Evolutionary conservation across 2,888 invertebrate species (phyloP), one percentile per base, ranked within the genome.

Genomic region (Synanthedon formicaeformis): DNA sequence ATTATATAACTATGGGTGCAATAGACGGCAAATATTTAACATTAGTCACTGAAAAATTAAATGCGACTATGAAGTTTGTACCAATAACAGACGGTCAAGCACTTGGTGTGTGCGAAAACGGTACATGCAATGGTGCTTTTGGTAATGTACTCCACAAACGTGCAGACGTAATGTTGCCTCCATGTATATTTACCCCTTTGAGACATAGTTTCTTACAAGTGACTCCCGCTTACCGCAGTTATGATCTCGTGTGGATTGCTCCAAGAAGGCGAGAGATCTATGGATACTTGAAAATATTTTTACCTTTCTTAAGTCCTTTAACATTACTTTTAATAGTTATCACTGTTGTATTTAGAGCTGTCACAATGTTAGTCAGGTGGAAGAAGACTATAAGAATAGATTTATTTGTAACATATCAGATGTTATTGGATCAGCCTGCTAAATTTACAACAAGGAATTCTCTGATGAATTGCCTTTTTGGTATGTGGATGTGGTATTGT

Each of bases 401-500:
- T 52, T 11, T 52, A 14, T 27, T 69, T 55, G 61, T 64, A 52
- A 60, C 72, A 5, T 67, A 72, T 12, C 62, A 63, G 12, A 59
- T 79, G 55, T 73, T 79, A 55, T 57, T 81, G n/a, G 79, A 80
- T 0, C 75, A 78, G 57, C 59, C 58, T 50, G 61, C 65, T 0
- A 65, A 62, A 12, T 71, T 74, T 50, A 57, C 63, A 52, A 70
- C 74, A 0, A 65, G 66, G 41, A 69, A 67, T 16, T 63, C 61
- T 55, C 51, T 74, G 0, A 55, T 67, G 3, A 80, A 80, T 53
- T 60, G 50, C 52, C 58, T 76, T 4, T 75, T 72, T 53, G 54
- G 69, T 2, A 52, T 74, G 13, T 82, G 81, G 81, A 63, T 82
- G 57, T 80, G 78, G 78, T 78, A 69, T 58, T 74, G 75, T 53